Percentiles rank a stretch among this genome's conserved stretches.
phyloP scores from a whole-genome alignment of 2,797 vertebrate species.

The Percopsis omiscomaycus region DNA sequence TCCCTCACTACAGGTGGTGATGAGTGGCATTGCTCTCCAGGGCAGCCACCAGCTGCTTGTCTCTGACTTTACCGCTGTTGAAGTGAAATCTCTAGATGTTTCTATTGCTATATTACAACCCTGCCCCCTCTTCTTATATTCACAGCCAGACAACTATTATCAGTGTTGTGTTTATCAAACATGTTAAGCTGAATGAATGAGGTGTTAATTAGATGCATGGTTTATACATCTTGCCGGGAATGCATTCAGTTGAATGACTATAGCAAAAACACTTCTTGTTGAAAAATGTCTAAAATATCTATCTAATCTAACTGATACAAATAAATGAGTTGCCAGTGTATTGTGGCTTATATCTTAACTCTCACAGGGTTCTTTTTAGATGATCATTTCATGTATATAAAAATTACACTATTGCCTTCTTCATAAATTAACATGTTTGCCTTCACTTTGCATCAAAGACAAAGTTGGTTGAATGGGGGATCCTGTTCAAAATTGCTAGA shows the following conservation, averaged over 20 bases:
- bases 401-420: too few species aligned
- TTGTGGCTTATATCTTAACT: too few species aligned
- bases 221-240: background rate
- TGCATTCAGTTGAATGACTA: too few species aligned
- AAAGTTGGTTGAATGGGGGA: background rate
- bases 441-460: too few species aligned
- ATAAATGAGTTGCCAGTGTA: too few species aligned
- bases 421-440: too few species aligned
- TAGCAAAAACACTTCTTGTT: too few species aligned
- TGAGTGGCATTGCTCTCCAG: slow-evolving; percentile 48
- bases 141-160: background rate
- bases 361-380: too few species aligned
- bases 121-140: slow-evolving; percentile 4
- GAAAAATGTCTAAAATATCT: too few species aligned
- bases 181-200: background rate
- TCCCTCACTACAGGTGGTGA: slow-evolving; percentile 56
- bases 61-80: slow-evolving; percentile 29
- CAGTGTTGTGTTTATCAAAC: background rate
- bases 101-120: slow-evolving; percentile 6
- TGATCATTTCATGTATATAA: too few species aligned
- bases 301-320: too few species aligned
- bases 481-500: background rate
- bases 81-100: slow-evolving; percentile 17
- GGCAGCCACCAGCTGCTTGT: slow-evolving; percentile 33
- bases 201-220: background rate